A percentile compares a stretch with the other conserved stretches of the same genome.
phyloP scores from a whole-genome alignment of 1,140 invertebrate genomes.

The Physella acuta region DNA sequence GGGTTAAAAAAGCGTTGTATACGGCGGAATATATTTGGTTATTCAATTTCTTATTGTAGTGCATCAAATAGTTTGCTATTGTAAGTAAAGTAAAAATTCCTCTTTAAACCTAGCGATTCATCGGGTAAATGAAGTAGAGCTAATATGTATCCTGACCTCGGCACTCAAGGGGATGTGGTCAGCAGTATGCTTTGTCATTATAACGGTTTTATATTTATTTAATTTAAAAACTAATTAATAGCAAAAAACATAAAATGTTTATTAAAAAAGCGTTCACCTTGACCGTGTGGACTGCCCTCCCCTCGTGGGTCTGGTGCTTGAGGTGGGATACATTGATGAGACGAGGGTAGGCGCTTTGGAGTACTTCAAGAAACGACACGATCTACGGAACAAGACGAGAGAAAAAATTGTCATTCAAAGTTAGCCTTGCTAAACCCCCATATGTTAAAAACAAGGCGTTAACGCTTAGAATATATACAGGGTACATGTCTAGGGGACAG shows the following conservation, averaged over 20 bases:
- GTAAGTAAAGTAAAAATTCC: not conserved
- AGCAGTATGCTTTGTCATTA: not conserved
- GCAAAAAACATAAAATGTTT: too few species aligned
- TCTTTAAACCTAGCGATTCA: not conserved
- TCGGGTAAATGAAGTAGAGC: too few species aligned
- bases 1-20: too few species aligned
- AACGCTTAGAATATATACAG: not conserved
- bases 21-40: too few species aligned
- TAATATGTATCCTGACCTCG: not conserved
- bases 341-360: not conserved
- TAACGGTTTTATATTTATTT: too few species aligned
- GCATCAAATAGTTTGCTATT: too few species aligned
- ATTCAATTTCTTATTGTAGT: too few species aligned
- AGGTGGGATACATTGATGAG: conserved; percentile 2
- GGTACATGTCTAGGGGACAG: not conserved
- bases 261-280: conserved; percentile 4
- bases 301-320: conserved; percentile 7
- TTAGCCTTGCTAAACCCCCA: not conserved
- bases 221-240: too few species aligned
- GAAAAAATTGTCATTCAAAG: not conserved
- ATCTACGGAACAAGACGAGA: conserved; percentile 4
- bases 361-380: not conserved
- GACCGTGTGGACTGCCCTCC: not conserved
- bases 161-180: not conserved
- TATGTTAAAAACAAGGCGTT: not conserved